Evolutionary conservation across 2,797 vertebrate species (phyloP), one percentile per base, ranked within the genome.

Genomic region (Anguilla pacifica): DNA sequence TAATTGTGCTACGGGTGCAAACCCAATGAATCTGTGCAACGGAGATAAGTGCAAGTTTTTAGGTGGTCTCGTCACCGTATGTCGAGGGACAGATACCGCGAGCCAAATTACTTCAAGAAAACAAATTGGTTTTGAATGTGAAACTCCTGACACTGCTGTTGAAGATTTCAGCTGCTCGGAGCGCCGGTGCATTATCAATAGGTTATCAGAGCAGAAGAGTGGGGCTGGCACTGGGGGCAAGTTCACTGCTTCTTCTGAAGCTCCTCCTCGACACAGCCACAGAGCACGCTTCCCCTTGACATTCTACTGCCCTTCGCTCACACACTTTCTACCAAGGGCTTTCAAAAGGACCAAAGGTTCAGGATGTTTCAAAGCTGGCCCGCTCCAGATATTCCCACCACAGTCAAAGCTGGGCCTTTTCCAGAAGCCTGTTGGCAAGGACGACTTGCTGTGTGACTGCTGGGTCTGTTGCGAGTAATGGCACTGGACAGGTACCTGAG

Each of bases 351-450:
- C 88, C 89, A 91, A 91, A 90, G 90, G 22, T 43, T 84, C 3
- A 28, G 43, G 53, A 79, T 84, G 79, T 87, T 89, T 91, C 91
- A 92, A 91, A 93, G 90, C 89, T 90, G 89, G 83, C 88, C 90
- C 83, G 90, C 88, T 91, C 90, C 85, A 77, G 55, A 84, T 86
- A 72, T 83, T 85, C 81, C 31, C 82, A 72, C 82, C 81, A 51
- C 87, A 57, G 87, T 88, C 74, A 89, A 22, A n/a, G n/a, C 67
- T 64, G 64, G 84, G 89, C 70, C 88, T 83, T 90, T 83, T 85
- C 82, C 74, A 88, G 15, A 59, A 64, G 86, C 87, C 88, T 79
- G 90, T 55, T 85, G 87, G 89, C 88, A 84, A 88, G 88, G 84
- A 88, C 35, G 86, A 81, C 88, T 0, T 91, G 86, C 86, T 89